These are phyloP conservation scores for Nothoprocta perdicaria DNA, from an alignment of 2,113 vertebrate genomes.

Conservation along the genomic window DNA sequence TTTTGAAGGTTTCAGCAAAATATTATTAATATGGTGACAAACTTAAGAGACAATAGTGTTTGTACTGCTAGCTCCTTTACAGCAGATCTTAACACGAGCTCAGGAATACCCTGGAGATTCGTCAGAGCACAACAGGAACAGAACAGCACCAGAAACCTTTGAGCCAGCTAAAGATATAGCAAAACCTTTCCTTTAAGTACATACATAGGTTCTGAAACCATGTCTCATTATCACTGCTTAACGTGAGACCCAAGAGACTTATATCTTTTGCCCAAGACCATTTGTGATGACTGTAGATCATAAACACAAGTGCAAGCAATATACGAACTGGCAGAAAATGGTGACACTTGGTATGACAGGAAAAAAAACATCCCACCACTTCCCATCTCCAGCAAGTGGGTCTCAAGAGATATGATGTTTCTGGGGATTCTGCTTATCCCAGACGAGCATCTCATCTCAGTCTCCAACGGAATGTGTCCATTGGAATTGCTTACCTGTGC, in stretches of 20 bases:
- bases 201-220: background rate
- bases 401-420: background rate
- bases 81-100: background rate
- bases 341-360: background rate
- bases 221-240: background rate
- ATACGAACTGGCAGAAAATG: background rate
- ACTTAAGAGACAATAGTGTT: background rate
- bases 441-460: background rate
- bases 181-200: background rate
- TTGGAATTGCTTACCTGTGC: background rate
- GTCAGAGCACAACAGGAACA: background rate
- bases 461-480: background rate
- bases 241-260: background rate
- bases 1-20: background rate
- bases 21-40: background rate
- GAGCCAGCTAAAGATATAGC: background rate
- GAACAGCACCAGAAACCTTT: background rate
- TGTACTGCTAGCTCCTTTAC: background rate
- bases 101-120: background rate
- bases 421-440: background rate
- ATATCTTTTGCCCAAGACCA: background rate
- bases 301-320: background rate
- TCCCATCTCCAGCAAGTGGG: background rate
- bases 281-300: background rate
- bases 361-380: background rate